Conservation (phyloP, 2,113 vertebrate species). For the Plectropomus leopardus region DNA sequence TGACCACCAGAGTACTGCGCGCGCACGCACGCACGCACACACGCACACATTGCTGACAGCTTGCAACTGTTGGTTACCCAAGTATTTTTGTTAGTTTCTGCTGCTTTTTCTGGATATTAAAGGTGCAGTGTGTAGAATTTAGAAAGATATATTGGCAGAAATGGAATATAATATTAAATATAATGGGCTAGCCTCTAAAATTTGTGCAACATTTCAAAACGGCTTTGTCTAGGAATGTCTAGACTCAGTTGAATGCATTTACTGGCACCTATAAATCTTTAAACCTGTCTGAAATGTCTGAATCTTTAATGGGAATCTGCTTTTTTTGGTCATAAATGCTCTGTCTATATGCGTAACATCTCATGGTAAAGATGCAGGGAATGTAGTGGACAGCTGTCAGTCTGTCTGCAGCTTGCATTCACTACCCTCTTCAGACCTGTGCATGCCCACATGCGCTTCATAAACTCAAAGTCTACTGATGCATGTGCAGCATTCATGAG, state of each 20-base stretch:
- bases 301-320: neutral
- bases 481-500: constrained; percentile 19
- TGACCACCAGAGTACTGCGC: constrained; percentile 31
- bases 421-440: neutral
- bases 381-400: constrained; percentile 7
- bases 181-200: neutral
- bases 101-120: no score
- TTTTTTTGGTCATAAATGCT: neutral
- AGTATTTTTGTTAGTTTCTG: constrained; percentile 11
- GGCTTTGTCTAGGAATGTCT: neutral
- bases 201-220: neutral
- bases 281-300: neutral
- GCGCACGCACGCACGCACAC: constrained; percentile 37
- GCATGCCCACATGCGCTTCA: neutral
- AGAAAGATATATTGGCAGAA: no score
- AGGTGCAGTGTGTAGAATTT: no score
- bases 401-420: constrained; percentile 12
- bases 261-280: neutral
- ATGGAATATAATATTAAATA: no score
- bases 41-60: neutral
- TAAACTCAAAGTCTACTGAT: neutral
- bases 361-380: neutral
- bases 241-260: neutral
- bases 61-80: constrained; percentile 6
- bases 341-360: neutral